These are phyloP conservation scores for Thunnus albacares DNA, from an alignment of 2,797 vertebrate genomes.

Conservation along the genomic window DNA sequence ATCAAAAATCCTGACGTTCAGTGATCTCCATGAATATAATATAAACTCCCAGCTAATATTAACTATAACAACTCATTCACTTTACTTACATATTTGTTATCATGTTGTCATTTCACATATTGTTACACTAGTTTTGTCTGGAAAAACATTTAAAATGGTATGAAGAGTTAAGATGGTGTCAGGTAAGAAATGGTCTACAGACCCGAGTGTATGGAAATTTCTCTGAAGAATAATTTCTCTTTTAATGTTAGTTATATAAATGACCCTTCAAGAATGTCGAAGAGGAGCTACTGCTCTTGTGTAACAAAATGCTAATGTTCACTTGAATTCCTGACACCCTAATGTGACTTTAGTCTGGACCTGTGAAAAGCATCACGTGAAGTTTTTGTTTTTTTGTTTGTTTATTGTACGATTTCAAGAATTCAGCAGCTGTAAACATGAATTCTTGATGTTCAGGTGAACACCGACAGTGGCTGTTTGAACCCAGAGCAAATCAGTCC, in stretches of 20 bases:
- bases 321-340: too few relatives aligned
- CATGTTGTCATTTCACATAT: neutral
- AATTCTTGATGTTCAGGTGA: neutral
- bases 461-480: conserved; percentile 47
- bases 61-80: neutral
- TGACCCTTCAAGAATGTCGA: neutral
- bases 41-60: neutral
- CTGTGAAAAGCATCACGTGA: too few relatives aligned
- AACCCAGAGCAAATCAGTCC: conserved; percentile 50
- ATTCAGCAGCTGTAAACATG: neutral
- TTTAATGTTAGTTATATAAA: neutral
- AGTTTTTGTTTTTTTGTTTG: too few relatives aligned
- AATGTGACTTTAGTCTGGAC: too few relatives aligned
- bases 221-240: neutral
- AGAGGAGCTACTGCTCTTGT: too few relatives aligned
- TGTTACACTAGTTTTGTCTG: neutral
- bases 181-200: neutral
- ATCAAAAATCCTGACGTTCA: neutral
- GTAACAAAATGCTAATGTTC: neutral
- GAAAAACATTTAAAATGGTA: neutral
- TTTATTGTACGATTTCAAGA: neutral
- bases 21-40: neutral
- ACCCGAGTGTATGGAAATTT: neutral
- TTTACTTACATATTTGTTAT: too few relatives aligned
- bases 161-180: neutral